Evolutionary conservation across 2,888 invertebrate genomes (phyloP).

Genomic region (Limulus polyphemus): DNA sequence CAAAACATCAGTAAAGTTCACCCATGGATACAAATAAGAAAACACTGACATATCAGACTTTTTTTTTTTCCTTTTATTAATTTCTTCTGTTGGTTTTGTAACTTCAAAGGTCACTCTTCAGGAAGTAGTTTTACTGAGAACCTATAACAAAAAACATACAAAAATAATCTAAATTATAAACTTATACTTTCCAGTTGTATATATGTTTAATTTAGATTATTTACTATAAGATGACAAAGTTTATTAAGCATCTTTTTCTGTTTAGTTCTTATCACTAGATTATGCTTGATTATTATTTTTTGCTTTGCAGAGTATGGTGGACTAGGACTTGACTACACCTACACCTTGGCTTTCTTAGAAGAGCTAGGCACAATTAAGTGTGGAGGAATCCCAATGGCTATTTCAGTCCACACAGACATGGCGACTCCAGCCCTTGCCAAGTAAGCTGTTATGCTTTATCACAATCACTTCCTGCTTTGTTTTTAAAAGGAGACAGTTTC

Average conservation of each 20-base stretch:
- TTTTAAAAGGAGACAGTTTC: too few relatives aligned
- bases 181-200: too few relatives aligned
- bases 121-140: too few relatives aligned
- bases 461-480: too few relatives aligned
- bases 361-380: conserved; percentile 42
- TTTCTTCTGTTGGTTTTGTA: too few relatives aligned
- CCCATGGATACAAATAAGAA: too few relatives aligned
- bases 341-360: conserved; percentile 43
- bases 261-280: not conserved
- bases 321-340: conserved; percentile 44
- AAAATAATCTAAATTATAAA: too few relatives aligned
- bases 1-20: too few relatives aligned
- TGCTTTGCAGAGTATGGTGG: conserved; percentile 43
- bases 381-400: conserved; percentile 40
- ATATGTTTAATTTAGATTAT: not conserved
- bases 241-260: not conserved
- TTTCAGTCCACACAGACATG: conserved; percentile 45
- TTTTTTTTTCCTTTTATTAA: too few relatives aligned
- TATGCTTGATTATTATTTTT: conserved; percentile 2
- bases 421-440: conserved; percentile 43
- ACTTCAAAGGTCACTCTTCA: too few relatives aligned
- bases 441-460: conserved; percentile 20
- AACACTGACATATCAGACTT: too few relatives aligned
- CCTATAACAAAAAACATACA: too few relatives aligned
- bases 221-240: not conserved